These are phyloP conservation scores for Ellobius talpinus DNA, from an alignment of 2,113 vertebrate species.

Conservation along the genomic window DNA sequence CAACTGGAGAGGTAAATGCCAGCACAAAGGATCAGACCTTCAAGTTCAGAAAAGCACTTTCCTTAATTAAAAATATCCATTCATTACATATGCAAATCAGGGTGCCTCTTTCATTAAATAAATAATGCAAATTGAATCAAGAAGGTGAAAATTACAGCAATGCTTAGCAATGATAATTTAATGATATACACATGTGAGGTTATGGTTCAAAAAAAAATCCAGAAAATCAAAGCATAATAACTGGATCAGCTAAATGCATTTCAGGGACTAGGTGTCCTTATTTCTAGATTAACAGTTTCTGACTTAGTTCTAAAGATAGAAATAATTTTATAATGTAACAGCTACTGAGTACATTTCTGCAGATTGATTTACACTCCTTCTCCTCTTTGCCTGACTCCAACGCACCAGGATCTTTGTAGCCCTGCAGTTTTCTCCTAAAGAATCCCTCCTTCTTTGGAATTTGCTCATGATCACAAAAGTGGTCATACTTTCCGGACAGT, in stretches of 20 bases:
- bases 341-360: slow-evolving; percentile 22
- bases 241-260: neutral
- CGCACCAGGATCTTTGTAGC: neutral
- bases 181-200: neutral
- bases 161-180: slow-evolving; percentile 44
- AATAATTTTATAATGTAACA: neutral
- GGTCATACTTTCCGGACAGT: neutral
- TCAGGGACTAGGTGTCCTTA: neutral
- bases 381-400: neutral
- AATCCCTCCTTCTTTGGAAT: neutral
- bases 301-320: neutral
- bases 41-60: slow-evolving; percentile 58
- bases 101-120: slow-evolving; percentile 23
- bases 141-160: slow-evolving; percentile 52
- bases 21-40: slow-evolving; percentile 40
- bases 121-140: slow-evolving; percentile 55
- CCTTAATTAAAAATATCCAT: slow-evolving; percentile 73
- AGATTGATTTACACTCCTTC: neutral
- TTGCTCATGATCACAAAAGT: neutral
- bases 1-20: slow-evolving; percentile 61
- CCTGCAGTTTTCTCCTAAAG: neutral
- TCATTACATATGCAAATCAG: slow-evolving; percentile 60
- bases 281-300: neutral
- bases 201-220: neutral
- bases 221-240: neutral